Evolutionary conservation across 2,888 invertebrate genomes (phyloP), one percentile per base, ranked within the genome.

Genomic region (Netelia melanura): DNA sequence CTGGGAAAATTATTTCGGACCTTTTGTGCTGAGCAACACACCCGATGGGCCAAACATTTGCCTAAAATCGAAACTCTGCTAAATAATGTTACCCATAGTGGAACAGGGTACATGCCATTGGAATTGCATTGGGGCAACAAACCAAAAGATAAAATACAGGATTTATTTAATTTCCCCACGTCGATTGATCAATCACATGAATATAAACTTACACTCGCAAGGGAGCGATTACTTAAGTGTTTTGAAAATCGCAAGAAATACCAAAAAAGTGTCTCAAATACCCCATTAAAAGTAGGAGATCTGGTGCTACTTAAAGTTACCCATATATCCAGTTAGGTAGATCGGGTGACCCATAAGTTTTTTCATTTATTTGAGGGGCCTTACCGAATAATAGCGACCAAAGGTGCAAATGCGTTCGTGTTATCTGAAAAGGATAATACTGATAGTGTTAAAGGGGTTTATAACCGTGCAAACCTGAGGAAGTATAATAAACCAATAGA

Each of bases 1-100:
- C 21, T 87, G 11, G 85, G 83, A 0, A 62, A 77, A 44, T 43
- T 87, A 3, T 86, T 86, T 65, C 61, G 87, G 10, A 76, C 80
- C 0, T 64, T 64, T 72, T 84, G 79, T 70, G 25, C 70, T 0
- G 72, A 80, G 2, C 80, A 80, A 23, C 80, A 80, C 21, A 64
- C 80, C 8, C 65, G 67, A 17, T 81, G 81, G 81, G 81, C 74
- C 17, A 75, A 81, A 44, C 48, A 71, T n/a, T n/a, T 81, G 8
- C 75, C 62, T 0, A 44, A 38, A 43, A 81, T 81, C 11, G 75
- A 81, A 62, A 17, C 11, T 1, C n/a, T 81, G 14, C 48, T 68
- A 14, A 81, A 81, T 62, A 14, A 70, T 6, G 62, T 68, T 0
- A 75, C 68, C 1, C 81, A 81, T 61, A 38, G 54, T 17, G 61